Conservation (phyloP, 92 coral and sea anemone species). For the Desmophyllum pertusum region DNA sequence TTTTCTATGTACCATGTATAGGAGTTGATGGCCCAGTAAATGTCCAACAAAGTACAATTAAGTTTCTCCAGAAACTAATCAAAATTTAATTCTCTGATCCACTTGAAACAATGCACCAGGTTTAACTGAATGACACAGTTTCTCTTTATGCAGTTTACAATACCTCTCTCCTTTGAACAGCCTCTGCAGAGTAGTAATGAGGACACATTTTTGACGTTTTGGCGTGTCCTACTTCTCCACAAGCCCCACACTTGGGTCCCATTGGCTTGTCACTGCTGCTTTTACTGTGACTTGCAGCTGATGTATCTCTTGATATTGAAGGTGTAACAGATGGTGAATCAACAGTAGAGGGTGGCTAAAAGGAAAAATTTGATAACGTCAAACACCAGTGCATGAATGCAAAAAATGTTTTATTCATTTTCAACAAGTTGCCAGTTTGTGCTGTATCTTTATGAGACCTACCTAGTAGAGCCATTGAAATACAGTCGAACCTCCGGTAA, state of each 20-base stretch:
- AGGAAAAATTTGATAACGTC: not conserved
- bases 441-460: not conserved
- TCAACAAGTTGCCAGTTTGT: not conserved
- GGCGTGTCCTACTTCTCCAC: conserved; percentile 66
- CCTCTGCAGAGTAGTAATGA: conserved; percentile 61
- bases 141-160: not conserved
- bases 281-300: not conserved
- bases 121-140: not conserved
- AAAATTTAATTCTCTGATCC: not conserved
- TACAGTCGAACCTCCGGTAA: no score
- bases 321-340: not conserved
- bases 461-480: no score
- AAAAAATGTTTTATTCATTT: not conserved
- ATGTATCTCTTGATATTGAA: not conserved
- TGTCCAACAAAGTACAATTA: not conserved
- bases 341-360: not conserved
- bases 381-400: not conserved
- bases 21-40: not conserved
- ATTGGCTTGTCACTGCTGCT: conserved; percentile 22
- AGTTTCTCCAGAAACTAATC: not conserved
- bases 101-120: not conserved
- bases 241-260: conserved; percentile 70
- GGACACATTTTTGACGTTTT: conserved; percentile 64
- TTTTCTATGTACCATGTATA: no score
- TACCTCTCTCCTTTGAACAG: conserved; percentile 66